Conservation (phyloP, 1,140 invertebrate genomes). For the Ceratina calcarata region DNA sequence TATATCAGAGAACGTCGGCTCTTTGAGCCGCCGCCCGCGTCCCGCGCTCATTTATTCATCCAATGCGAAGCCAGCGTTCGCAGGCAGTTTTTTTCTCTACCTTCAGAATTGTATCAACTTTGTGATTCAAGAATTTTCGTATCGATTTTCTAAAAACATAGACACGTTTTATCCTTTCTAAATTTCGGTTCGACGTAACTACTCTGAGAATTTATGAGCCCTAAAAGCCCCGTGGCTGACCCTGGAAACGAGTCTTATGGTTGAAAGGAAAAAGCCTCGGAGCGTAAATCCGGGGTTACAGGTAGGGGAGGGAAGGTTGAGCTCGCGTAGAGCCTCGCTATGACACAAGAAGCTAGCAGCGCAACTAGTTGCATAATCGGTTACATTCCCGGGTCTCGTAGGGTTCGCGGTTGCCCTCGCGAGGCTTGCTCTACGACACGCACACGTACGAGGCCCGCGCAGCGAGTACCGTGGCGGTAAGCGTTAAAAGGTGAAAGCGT, state of each 20-base stretch:
- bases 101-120: no score
- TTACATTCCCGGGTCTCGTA: slow-evolving; percentile 61
- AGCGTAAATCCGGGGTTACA: slow-evolving; percentile 34
- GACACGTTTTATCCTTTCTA: no score
- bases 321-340: slow-evolving; percentile 25
- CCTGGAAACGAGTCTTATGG: no score
- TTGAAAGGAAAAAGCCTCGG: slow-evolving; percentile 2
- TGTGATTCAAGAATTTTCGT: no score
- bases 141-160: no score
- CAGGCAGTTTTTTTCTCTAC: no score
- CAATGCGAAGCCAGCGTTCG: no score
- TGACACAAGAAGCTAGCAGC: slow-evolving; percentile 74
- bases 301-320: slow-evolving; percentile 20
- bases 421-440: slow-evolving; percentile 7
- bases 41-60: background rate
- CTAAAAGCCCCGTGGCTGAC: no score
- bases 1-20: slow-evolving; percentile 36
- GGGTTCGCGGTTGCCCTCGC: slow-evolving; percentile 10
- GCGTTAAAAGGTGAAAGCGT: no score
- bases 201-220: no score
- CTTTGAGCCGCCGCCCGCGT: background rate
- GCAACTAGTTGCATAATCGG: slow-evolving; percentile 76
- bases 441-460: background rate
- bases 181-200: no score
- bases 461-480: no score